Evolutionary conservation across 1,140 invertebrate genomes (phyloP).

Genomic region (Heliothis virescens): DNA sequence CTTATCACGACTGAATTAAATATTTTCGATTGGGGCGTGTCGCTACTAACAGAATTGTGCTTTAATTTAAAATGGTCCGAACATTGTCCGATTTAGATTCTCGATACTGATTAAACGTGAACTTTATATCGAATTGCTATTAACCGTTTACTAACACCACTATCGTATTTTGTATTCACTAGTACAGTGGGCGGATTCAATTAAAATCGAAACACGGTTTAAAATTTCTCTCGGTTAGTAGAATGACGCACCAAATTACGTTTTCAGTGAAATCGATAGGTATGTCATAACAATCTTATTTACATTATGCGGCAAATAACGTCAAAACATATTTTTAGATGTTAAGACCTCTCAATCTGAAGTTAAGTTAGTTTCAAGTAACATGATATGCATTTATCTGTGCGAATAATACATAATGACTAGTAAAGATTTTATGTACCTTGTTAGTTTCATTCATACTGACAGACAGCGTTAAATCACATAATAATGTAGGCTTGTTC

Average conservation of each 20-base stretch:
- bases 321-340: background rate
- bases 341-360: background rate
- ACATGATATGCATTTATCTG: slow-evolving; percentile 10
- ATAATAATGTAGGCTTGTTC: too few relatives aligned
- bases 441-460: slow-evolving; percentile 3
- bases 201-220: slow-evolving; percentile 15
- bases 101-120: slow-evolving; percentile 57
- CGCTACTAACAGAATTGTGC: slow-evolving; percentile 46
- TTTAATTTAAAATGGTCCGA: slow-evolving; percentile 53
- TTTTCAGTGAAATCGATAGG: slow-evolving; percentile 32
- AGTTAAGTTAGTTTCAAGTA: background rate
- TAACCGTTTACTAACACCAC: slow-evolving; percentile 33
- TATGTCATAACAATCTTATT: slow-evolving; percentile 21
- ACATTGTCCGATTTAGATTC: slow-evolving; percentile 49
- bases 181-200: slow-evolving; percentile 24
- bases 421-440: background rate
- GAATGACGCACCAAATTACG: background rate
- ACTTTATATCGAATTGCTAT: slow-evolving; percentile 42
- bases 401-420: slow-evolving; percentile 18
- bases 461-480: background rate
- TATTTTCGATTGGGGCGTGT: slow-evolving; percentile 54
- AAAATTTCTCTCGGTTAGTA: slow-evolving; percentile 3
- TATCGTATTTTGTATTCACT: slow-evolving; percentile 30
- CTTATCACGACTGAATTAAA: slow-evolving; percentile 66
- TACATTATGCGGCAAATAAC: slow-evolving; percentile 5